A percentile compares a stretch with the other conserved stretches of the same genome.
Conservation (phyloP, 2,797 vertebrate genomes). For the Atherinosoma microstoma region DNA sequence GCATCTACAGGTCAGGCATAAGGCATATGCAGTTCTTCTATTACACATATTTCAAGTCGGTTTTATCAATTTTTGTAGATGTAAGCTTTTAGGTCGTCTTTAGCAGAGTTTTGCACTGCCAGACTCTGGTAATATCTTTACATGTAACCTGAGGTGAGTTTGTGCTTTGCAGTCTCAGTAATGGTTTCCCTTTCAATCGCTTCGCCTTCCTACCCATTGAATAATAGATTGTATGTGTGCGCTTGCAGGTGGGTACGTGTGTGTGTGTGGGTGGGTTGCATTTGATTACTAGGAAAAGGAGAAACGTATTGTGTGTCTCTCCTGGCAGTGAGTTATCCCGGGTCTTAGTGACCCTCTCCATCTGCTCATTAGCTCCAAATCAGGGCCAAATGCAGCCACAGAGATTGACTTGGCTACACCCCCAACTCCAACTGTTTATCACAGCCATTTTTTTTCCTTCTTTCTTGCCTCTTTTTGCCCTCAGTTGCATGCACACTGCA, state of each 20-base stretch:
- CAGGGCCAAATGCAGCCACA: slow-evolving; percentile 77
- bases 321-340: slow-evolving; percentile 61
- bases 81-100: slow-evolving; percentile 31
- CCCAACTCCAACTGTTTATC: slow-evolving; percentile 64
- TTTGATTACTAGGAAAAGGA: slow-evolving; percentile 67
- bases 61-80: slow-evolving; percentile 22
- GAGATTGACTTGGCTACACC: slow-evolving; percentile 76
- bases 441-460: slow-evolving; percentile 46
- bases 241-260: slow-evolving; percentile 14
- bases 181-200: slow-evolving; percentile 58
- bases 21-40: background rate
- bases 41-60: slow-evolving; percentile 10
- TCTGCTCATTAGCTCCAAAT: slow-evolving; percentile 82
- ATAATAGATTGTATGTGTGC: slow-evolving; percentile 44
- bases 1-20: slow-evolving; percentile 91
- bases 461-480: slow-evolving; percentile 35
- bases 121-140: slow-evolving; percentile 42
- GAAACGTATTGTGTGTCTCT: slow-evolving; percentile 72
- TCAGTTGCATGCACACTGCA: background rate
- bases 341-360: slow-evolving; percentile 77
- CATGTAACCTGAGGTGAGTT: slow-evolving; percentile 57
- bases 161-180: slow-evolving; percentile 50
- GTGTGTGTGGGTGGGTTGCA: slow-evolving; percentile 24
- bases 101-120: slow-evolving; percentile 14
- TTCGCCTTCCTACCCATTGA: slow-evolving; percentile 52